Percentiles rank a stretch among this genome's conserved stretches.
phyloP scores from a whole-genome alignment of 2,797 vertebrate genomes.

The Odontamblyopus rebecca region DNA sequence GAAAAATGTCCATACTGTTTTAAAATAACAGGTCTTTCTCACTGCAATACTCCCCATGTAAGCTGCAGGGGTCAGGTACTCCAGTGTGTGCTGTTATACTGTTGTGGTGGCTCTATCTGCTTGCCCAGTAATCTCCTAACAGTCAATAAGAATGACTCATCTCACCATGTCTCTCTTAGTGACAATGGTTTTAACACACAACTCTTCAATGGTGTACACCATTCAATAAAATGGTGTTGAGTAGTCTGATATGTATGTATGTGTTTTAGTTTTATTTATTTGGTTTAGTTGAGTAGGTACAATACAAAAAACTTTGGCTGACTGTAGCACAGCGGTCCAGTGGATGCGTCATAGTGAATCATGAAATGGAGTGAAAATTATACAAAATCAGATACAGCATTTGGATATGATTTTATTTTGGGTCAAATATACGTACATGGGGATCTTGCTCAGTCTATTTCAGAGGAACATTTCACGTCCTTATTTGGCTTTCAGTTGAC shows the following conservation, averaged over 20 bases:
- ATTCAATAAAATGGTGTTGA: neutral
- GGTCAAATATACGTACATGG: no score
- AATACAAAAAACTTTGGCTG: no score
- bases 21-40: neutral
- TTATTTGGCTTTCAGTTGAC: no score
- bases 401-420: no score
- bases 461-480: no score
- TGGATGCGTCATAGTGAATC: no score
- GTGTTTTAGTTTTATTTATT: neutral
- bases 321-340: no score
- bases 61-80: slow-evolving; percentile 4
- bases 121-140: neutral
- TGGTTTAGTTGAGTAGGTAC: no score
- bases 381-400: no score
- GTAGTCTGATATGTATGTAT: neutral
- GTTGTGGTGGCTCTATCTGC: neutral
- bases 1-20: neutral
- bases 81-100: neutral
- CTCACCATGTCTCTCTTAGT: neutral
- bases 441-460: no score
- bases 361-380: no score
- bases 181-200: neutral
- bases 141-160: slow-evolving; percentile 13
- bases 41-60: neutral
- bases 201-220: neutral